Conservation (phyloP, 2,888 invertebrate genomes). For the Dromius quadrimaculatus region DNA sequence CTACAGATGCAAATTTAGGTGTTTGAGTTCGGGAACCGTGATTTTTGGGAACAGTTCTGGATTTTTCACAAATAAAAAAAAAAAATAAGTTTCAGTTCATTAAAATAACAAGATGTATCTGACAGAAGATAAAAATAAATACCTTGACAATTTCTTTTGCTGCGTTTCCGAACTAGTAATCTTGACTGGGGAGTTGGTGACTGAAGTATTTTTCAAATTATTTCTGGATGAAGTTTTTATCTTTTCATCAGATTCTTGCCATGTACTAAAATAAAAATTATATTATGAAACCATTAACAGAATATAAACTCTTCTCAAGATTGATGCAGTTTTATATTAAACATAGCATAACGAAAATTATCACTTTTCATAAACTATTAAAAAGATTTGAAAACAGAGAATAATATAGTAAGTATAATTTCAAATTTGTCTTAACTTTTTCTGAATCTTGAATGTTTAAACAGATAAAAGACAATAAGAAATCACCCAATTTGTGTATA, state of each 20-base stretch:
- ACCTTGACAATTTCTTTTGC: background rate
- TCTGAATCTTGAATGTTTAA: no score
- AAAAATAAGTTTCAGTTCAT: background rate
- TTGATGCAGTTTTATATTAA: no score
- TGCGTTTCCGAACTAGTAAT: background rate
- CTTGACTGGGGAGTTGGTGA: background rate
- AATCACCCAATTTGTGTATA: no score
- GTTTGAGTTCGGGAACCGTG: conserved; percentile 9
- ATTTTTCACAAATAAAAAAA: background rate
- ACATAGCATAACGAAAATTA: no score
- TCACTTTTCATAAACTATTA: no score
- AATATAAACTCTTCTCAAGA: background rate
- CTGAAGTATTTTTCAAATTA: conserved; percentile 1
- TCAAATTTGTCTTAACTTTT: no score
- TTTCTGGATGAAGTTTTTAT: background rate
- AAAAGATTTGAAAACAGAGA: no score
- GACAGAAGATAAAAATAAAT: background rate
- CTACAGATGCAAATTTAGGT: conserved; percentile 3
- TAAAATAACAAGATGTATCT: background rate
- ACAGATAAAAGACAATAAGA: no score
- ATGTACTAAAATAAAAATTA: conserved; percentile 13
- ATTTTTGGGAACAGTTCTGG: conserved; percentile 2
- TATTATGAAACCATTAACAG: background rate
- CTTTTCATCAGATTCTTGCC: conserved; percentile 28
- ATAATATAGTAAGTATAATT: no score